These are phyloP conservation scores for Catostylus mosaicus DNA, from an alignment of 30 jellyfish, hydroid and myxozoan species.

Conservation along the genomic window DNA sequence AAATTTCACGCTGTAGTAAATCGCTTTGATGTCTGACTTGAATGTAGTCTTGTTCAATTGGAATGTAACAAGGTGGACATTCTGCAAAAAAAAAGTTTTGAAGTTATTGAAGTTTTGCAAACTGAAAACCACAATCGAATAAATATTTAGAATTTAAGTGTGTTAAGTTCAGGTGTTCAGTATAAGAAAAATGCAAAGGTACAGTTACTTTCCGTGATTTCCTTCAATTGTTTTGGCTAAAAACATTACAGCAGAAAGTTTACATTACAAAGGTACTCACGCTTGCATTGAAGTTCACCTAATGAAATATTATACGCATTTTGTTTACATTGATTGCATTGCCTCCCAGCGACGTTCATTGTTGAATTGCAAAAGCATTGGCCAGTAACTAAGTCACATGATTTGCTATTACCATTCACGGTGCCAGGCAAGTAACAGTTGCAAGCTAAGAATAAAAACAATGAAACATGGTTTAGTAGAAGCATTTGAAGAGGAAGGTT, in stretches of 20 bases:
- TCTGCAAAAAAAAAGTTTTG: constrained; percentile 40
- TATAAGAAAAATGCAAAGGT: too few relatives aligned
- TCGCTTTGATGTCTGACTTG: constrained; percentile 53
- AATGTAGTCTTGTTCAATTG: constrained; percentile 78
- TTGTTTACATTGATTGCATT: constrained; percentile 92
- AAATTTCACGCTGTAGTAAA: constrained; percentile 55
- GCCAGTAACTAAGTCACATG: constrained; percentile 89
- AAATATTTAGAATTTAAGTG: too few relatives aligned
- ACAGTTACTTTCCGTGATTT: too few relatives aligned
- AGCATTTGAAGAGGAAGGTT: too few relatives aligned
- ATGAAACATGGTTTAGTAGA: too few relatives aligned
- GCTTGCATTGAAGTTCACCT: constrained; percentile 93
- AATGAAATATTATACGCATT: constrained; percentile 88
- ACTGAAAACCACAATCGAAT: not conserved
- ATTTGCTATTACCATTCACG: constrained; percentile 67
- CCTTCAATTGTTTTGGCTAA: too few relatives aligned
- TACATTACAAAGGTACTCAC: constrained; percentile 39
- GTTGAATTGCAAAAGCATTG: constrained; percentile 87
- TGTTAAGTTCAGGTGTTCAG: too few relatives aligned
- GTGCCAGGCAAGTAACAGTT: constrained; percentile 97
- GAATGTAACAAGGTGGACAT: constrained; percentile 95
- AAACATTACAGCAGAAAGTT: too few relatives aligned
- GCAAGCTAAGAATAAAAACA: constrained; percentile 93
- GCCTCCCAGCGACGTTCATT: constrained; percentile 92
- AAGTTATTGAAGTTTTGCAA: not conserved